Base-by-base conservation (phyloP, 2,888 invertebrate species). In the Rosalia funebris region DNA sequence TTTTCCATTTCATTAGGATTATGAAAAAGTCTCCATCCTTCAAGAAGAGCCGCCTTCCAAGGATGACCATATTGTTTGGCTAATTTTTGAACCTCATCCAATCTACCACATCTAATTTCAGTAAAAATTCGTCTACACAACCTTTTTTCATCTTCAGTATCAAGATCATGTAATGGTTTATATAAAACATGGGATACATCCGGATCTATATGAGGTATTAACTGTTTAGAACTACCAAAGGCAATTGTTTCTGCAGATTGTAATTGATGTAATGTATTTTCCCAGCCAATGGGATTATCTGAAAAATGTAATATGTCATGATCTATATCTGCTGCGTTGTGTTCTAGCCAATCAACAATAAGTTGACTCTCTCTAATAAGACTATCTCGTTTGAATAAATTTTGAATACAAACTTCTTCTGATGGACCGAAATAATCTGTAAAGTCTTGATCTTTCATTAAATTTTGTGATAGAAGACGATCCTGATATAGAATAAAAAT, bases 291-390 rank as follows among this genome's bases (percentile, higher is more conserved):
- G 52, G 92, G 90, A 71, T 86, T 86, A 79, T 95, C 95, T 20
- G 92, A 90, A 76, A 91, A 94, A 74, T 92, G 89, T 57, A 90
- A 85, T 9, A 89, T 83, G 59, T 86, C 76, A 48, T 77, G 75
- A 53, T 79, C 77, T 56, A 70, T 71, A 55, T 89, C 89, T 4
- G 85, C 81, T 12, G 93, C 91, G 77, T 91, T 92, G 34, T 89
- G 87, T 81, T 97, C 97, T 52, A 97, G 79, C 97, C 97, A 97
- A 80, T 96, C 96, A 16, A 96, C 90, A 36, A 97, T 88, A 45
- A 96, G 79, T 79, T 97, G 93, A 73, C 90, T 87, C 75, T 92
- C 87, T 25, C 92, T 82, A 65, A 77, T 85, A 71, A 79, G 78
- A 57, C 80, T 74, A 67, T 89, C 86, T 60, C 81, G 82, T 74